Evolutionary conservation across 1,140 invertebrate species (phyloP).

Genomic region (Samia ricini): DNA sequence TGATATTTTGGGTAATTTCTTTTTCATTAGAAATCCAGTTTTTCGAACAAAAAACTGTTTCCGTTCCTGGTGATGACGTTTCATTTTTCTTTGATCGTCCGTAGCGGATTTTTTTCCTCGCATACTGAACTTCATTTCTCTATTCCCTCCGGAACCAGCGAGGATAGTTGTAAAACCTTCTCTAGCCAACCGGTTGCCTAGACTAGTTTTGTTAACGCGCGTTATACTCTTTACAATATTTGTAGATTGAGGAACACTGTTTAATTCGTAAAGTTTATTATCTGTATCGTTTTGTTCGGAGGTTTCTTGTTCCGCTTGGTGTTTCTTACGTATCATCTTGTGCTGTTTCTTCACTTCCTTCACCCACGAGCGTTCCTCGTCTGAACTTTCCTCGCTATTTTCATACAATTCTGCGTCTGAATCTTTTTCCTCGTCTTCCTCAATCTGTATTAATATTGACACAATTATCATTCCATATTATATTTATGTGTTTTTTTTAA

Average conservation of each 20-base stretch:
- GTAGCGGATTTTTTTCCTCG: slow-evolving; percentile 65
- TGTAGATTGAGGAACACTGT: slow-evolving; percentile 35
- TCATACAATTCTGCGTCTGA: slow-evolving; percentile 72
- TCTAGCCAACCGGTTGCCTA: slow-evolving; percentile 84
- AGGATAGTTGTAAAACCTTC: slow-evolving; percentile 78
- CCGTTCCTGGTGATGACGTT: slow-evolving; percentile 85
- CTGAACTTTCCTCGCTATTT: slow-evolving; percentile 79
- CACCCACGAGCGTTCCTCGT: slow-evolving; percentile 88
- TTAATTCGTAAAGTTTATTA: slow-evolving; percentile 43
- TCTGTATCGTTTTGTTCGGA: slow-evolving; percentile 25
- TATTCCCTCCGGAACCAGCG: slow-evolving; percentile 81
- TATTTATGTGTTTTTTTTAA: too few relatives aligned
- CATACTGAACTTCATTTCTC: slow-evolving; percentile 88
- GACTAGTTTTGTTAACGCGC: slow-evolving; percentile 79
- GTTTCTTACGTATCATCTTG: slow-evolving; percentile 66
- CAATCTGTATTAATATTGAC: slow-evolving; percentile 37
- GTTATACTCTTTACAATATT: slow-evolving; percentile 53
- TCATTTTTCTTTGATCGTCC: slow-evolving; percentile 78
- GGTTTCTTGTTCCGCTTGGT: slow-evolving; percentile 47
- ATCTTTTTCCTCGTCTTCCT: slow-evolving; percentile 59
- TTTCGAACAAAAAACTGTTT: slow-evolving; percentile 84
- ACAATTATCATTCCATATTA: too few relatives aligned
- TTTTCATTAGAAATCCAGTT: slow-evolving; percentile 74
- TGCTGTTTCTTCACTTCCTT: slow-evolving; percentile 89
- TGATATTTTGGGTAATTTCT: slow-evolving; percentile 47